A percentile compares a stretch with the other conserved stretches of the same genome.
These are phyloP conservation scores for Melanostoma scalare DNA, from an alignment of 2,888 invertebrate genomes.

Conservation along the genomic window DNA sequence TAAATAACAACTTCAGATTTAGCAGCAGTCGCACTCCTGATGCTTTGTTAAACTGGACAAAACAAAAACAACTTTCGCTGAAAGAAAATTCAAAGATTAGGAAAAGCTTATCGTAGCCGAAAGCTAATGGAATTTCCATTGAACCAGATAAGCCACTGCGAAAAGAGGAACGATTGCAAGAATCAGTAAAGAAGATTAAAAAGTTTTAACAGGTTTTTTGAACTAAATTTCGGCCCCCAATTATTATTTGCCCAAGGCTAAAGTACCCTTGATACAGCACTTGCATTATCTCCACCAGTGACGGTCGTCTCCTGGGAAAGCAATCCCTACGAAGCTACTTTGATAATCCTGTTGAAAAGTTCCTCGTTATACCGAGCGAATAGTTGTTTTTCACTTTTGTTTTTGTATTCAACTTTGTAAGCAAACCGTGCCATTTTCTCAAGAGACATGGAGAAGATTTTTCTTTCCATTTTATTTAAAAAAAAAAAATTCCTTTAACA, in stretches of 20 bases:
- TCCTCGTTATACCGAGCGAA: conserved; percentile 49
- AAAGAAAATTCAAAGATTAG: too few species aligned
- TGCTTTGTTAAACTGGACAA: too few species aligned
- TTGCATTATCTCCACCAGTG: neutral
- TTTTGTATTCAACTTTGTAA: conserved; percentile 37
- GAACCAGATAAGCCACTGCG: too few species aligned
- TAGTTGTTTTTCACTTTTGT: conserved; percentile 1
- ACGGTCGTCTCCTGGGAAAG: neutral
- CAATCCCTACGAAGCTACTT: conserved; percentile 20
- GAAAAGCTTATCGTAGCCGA: too few species aligned
- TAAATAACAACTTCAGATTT: too few species aligned
- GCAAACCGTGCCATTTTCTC: conserved; percentile 50
- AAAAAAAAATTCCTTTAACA: neutral
- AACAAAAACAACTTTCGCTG: too few species aligned
- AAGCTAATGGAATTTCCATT: too few species aligned
- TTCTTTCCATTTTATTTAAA: neutral
- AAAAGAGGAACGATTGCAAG: too few species aligned
- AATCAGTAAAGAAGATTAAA: too few species aligned
- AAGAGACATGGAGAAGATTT: conserved; percentile 35
- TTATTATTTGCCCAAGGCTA: neutral
- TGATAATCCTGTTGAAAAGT: conserved; percentile 65
- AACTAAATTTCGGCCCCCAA: too few species aligned
- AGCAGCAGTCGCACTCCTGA: too few species aligned
- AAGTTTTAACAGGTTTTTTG: too few species aligned
- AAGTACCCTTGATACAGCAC: neutral